Evolutionary conservation across 2,888 invertebrate species (phyloP), one percentile per base, ranked within the genome.

Genomic region (Melitaea athalia): DNA sequence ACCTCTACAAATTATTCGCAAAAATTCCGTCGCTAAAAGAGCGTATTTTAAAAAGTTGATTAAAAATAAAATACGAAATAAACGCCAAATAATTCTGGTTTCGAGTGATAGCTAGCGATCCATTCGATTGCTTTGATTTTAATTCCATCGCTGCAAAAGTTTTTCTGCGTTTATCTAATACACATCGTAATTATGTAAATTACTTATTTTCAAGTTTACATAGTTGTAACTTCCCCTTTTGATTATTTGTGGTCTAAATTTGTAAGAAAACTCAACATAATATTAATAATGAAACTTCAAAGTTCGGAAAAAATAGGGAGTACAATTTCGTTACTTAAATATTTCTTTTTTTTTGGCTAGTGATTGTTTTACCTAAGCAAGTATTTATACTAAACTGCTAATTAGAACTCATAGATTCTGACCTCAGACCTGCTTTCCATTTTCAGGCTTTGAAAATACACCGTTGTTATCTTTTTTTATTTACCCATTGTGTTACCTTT

Each of bases 101-200:
- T 38, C 57, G 57, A 57, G 14, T 57, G 12, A 57, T 33, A 12
- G 57, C 5, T 15, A n/a, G 15, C 33, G 24, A 17, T 59, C 43
- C 10, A 24, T 55, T 43, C 17, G 11, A 43, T 59, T 59, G 43
- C 59, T 59, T 43, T 33, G 24, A n/a, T 59, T 59, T 43, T 43
- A 59, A 59, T 24, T 59, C 59, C 12, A 59, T 17, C 5, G 8
- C 42, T 10, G 59, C 17, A n/a, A 14, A 43, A 59, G 17, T 59
- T 11, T 17, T 43, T 42, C 15, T 24, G 24, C 3, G 24, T 24
- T 2, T 12, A 43, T 5, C 15, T n/a, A 59, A 59, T 59, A 24
- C 24, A 24, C 24, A 24, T 24, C 24, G 24, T 24, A 24, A 24
- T 24, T 24, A 24, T 3, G 1, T 24, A 24, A 24, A 24, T 24